Evolutionary conservation across 2,888 invertebrate genomes (phyloP).

Genomic region (Drosophila mimetica): DNA sequence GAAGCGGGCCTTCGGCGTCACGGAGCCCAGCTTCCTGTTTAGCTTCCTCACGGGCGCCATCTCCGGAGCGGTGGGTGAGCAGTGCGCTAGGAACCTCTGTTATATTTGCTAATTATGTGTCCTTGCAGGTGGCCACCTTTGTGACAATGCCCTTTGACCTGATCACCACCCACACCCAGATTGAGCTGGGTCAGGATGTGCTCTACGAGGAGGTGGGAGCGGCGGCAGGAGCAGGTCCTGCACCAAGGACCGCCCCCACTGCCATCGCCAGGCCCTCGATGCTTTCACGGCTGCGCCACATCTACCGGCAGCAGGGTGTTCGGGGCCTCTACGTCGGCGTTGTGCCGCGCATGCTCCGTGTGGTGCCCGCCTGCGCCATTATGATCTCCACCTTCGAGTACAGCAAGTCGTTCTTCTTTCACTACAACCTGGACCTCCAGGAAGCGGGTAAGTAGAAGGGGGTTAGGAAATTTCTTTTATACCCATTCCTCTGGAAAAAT

Average conservation of each 20-base stretch:
- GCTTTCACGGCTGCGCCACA: constrained; percentile 42
- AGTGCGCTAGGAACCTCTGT: no score
- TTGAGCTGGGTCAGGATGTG: constrained; percentile 68
- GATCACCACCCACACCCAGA: constrained; percentile 68
- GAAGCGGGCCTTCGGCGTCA: constrained; percentile 86
- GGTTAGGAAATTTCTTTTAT: no score
- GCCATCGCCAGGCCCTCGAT: constrained; percentile 36
- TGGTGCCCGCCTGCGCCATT: constrained; percentile 71
- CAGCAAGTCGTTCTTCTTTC: constrained; percentile 68
- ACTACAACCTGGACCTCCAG: constrained; percentile 56
- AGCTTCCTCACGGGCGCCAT: constrained; percentile 64
- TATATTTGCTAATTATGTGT: no score
- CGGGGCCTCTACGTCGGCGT: constrained; percentile 61
- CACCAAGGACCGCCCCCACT: neutral
- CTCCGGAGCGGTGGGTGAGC: constrained; percentile 60
- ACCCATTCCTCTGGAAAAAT: no score
- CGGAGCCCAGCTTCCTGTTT: constrained; percentile 59
- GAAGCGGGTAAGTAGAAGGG: constrained; percentile 50
- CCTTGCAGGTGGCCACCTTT: constrained; percentile 67
- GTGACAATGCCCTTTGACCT: constrained; percentile 74
- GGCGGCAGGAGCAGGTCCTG: neutral
- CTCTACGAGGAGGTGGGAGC: constrained; percentile 31
- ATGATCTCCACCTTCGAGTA: constrained; percentile 73
- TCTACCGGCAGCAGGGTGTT: constrained; percentile 59
- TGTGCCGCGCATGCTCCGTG: constrained; percentile 65